Percentiles rank a stretch among this genome's conserved stretches.
phyloP scores from a whole-genome alignment of 2,888 invertebrate genomes.

The Mycogona germanica region DNA sequence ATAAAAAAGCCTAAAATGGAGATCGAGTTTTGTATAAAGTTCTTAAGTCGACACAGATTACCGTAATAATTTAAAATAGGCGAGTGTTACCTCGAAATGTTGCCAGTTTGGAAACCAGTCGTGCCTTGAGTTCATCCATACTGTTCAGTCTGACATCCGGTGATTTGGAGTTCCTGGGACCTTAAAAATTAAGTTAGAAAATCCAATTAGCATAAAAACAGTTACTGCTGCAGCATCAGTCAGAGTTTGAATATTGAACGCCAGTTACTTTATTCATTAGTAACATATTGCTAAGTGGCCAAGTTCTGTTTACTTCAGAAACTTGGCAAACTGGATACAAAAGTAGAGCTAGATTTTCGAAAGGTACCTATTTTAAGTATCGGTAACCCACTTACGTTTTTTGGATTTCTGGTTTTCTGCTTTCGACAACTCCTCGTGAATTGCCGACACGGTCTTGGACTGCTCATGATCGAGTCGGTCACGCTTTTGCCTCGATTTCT shows the following conservation, averaged over 20 bases:
- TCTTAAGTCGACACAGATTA: neutral
- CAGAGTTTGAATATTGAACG: no score
- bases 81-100: constrained; percentile 4
- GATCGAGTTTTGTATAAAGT: no score
- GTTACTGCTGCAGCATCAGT: no score
- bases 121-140: constrained; percentile 9
- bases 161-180: no score
- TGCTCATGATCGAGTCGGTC: constrained; percentile 21
- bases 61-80: neutral
- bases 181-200: no score
- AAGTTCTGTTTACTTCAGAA: no score
- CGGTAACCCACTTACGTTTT: neutral
- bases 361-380: neutral
- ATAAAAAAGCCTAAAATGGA: no score
- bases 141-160: neutral
- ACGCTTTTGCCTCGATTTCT: constrained; percentile 20
- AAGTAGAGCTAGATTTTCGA: no score
- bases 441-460: constrained; percentile 21
- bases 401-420: neutral
- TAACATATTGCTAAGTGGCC: no score
- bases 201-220: no score
- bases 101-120: constrained; percentile 12
- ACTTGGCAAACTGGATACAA: no score
- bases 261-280: no score
- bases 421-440: neutral